These are phyloP conservation scores for Nycticryphes semicollaris DNA, from an alignment of 2,113 vertebrate genomes.

Conservation along the genomic window DNA sequence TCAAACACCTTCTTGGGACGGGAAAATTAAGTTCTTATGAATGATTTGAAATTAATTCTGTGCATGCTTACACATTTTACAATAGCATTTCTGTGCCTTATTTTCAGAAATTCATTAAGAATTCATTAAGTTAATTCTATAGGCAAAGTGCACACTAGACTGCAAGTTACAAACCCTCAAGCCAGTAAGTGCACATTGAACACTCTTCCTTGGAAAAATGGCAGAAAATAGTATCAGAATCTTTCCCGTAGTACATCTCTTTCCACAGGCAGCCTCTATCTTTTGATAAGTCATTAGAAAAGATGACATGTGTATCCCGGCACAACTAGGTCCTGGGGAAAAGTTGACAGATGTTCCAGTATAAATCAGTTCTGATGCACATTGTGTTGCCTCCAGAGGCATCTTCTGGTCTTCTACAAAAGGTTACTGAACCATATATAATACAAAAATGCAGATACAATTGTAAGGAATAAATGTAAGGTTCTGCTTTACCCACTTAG, in stretches of 20 bases:
- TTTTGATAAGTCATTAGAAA: conserved; percentile 62
- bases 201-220: background rate
- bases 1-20: background rate
- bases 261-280: background rate
- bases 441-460: conserved; percentile 60
- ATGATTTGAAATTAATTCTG: background rate
- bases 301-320: conserved; percentile 61
- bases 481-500: conserved; percentile 43
- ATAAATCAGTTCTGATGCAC: conserved; percentile 68
- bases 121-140: background rate
- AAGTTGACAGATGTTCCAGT: conserved; percentile 69
- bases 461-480: conserved; percentile 65
- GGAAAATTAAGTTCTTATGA: background rate
- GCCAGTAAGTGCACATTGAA: background rate
- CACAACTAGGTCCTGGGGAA: conserved; percentile 54
- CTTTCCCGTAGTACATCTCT: background rate
- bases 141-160: background rate
- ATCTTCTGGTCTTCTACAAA: conserved; percentile 54
- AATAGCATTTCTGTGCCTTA: background rate
- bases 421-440: conserved; percentile 66
- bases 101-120: conserved; percentile 14
- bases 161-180: background rate
- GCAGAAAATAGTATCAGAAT: background rate
- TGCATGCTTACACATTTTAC: background rate
- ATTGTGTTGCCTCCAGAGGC: conserved; percentile 44